Percentiles rank a stretch among this genome's conserved stretches.
Conservation (phyloP, 2,113 vertebrate genomes). For the Mustelus asterias region DNA sequence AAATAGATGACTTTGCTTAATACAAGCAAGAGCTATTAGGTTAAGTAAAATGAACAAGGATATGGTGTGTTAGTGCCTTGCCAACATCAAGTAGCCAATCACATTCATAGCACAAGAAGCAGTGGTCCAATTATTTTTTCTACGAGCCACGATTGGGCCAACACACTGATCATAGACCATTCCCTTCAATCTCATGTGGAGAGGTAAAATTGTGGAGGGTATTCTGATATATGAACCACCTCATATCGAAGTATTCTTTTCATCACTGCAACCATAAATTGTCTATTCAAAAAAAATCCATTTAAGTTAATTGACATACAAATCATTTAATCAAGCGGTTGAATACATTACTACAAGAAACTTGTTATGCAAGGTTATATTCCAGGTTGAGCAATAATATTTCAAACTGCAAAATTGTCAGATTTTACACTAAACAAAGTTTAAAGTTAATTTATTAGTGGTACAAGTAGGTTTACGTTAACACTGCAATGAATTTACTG, state of each 20-base stretch:
- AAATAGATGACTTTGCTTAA: neutral
- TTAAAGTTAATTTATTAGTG: no score
- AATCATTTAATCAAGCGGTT: neutral
- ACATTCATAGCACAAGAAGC: neutral
- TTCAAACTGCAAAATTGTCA: neutral
- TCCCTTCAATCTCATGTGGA: neutral
- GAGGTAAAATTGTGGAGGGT: neutral
- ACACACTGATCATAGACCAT: neutral
- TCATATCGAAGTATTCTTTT: neutral
- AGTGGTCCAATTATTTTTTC: neutral
- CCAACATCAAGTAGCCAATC: neutral
- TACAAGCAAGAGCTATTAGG: neutral
- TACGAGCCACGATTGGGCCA: neutral
- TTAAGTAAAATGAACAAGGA: neutral
- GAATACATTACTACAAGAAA: neutral
- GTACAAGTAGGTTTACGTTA: no score
- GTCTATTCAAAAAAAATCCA: neutral
- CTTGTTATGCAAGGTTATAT: neutral
- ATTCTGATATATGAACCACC: neutral
- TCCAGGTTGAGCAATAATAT: neutral
- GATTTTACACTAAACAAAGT: neutral
- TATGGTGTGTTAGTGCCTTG: neutral
- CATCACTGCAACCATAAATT: neutral
- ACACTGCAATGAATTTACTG: no score
- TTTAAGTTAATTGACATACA: neutral